phyloP scores from a whole-genome alignment of 1,140 invertebrate species.

The Pseudomyrmex flavicornis region DNA sequence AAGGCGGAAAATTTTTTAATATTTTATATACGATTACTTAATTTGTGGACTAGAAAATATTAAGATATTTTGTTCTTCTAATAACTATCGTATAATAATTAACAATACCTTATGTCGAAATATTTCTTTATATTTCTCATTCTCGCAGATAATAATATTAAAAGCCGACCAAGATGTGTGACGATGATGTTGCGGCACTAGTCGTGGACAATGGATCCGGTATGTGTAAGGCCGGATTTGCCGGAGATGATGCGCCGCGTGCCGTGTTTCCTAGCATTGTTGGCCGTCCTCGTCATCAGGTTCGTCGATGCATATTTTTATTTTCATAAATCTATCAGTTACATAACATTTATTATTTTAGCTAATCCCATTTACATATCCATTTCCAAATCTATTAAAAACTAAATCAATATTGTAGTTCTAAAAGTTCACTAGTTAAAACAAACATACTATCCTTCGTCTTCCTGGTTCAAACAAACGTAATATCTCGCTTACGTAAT shows the following conservation, averaged over 20 bases:
- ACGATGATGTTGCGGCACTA: conserved; percentile 92
- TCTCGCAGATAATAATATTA: conserved; percentile 60
- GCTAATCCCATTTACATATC: not conserved
- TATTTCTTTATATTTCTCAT: not conserved
- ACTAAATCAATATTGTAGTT: not conserved
- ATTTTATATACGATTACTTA: not conserved
- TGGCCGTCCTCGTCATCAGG: conserved; percentile 88
- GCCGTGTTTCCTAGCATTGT: conserved; percentile 92
- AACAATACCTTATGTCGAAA: not conserved
- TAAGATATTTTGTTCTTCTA: not conserved
- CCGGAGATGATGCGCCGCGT: conserved; percentile 91
- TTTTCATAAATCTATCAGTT: not conserved
- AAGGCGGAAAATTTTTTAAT: not conserved
- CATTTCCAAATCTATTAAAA: not conserved
- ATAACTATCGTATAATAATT: not conserved
- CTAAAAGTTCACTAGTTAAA: not conserved
- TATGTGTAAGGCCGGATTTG: conserved; percentile 94
- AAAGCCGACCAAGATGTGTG: conserved; percentile 87
- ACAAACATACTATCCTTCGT: not conserved
- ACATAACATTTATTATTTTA: not conserved
- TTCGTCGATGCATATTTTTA: conserved; percentile 17
- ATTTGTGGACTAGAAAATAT: conserved; percentile 5
- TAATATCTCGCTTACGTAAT: not conserved
- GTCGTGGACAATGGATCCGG: conserved; percentile 94
- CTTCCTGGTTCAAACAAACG: not conserved